phyloP scores from a whole-genome alignment of 2,797 vertebrate species.

The Psittacula derbiana region DNA sequence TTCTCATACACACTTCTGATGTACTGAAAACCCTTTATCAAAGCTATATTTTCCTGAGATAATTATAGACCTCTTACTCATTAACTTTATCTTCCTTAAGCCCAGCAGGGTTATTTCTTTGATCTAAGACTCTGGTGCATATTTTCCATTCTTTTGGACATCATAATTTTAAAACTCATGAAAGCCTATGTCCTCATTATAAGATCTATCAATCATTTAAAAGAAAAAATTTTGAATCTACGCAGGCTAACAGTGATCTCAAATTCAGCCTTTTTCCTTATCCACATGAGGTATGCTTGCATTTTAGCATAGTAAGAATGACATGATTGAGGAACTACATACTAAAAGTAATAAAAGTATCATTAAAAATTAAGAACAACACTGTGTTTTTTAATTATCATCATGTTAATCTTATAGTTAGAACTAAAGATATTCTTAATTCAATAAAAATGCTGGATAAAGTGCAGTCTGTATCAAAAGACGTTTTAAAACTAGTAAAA shows the following conservation, averaged over 20 bases:
- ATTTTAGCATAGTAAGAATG: background rate
- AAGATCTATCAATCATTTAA: background rate
- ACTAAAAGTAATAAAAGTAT: background rate
- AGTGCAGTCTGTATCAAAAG: background rate
- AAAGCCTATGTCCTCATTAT: background rate
- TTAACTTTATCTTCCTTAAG: conserved; percentile 6
- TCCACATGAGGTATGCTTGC: background rate
- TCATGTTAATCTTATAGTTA: background rate
- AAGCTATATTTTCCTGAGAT: conserved; percentile 15
- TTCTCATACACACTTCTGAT: conserved; percentile 17
- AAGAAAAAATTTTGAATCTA: background rate
- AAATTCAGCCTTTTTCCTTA: background rate
- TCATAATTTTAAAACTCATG: background rate
- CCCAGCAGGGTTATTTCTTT: conserved; percentile 30
- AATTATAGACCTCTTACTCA: conserved; percentile 35
- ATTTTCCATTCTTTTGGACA: background rate
- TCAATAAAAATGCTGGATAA: background rate
- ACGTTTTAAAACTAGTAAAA: background rate
- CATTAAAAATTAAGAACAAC: background rate
- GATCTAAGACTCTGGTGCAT: background rate
- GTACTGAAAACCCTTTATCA: conserved; percentile 12
- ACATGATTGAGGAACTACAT: background rate
- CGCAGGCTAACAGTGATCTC: background rate
- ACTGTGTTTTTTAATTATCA: background rate
- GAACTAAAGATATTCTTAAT: background rate